Base-by-base conservation (phyloP, 2,888 invertebrate species). In the Oegoconia quadripuncta region DNA sequence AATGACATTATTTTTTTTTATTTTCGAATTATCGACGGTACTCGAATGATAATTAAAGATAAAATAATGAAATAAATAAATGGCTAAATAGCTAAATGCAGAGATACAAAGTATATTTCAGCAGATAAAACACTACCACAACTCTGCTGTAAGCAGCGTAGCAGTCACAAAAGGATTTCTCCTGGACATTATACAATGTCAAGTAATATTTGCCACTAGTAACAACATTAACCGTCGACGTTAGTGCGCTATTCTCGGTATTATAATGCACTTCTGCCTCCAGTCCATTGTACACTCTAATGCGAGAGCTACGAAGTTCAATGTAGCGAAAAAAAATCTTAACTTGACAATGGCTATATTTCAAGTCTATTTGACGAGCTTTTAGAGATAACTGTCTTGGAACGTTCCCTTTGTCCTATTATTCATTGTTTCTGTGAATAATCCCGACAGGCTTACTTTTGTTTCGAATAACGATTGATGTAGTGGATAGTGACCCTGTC, bases 341-440 rank as follows among this genome's bases (percentile, higher is more conserved):
- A 34, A 48, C 48, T 49, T 42, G 55, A 61, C 61, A 65, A 65
- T 59, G 54, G 59, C 64, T 73, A 64, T 69, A 68, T 69, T 75
- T 74, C 63, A 69, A 70, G 64, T 69, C 68, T 74, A 74, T 80
- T 78, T 79, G 77, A 77, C 67, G 64, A 75, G 76, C 77, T 78
- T 79, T 77, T 66, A 74, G 73, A 79, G 75, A 76, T 77, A 79
- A 76, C 74, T 76, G 71, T 60, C 64, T 70, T 65, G 66, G 75
- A 81, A 76, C 68, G 71, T 64, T 76, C 71, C 64, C 71, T 79
- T 81, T 82, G 77, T 80, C 64, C 64, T 66, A 74, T 76, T 71
- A 77, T 72, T 76, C 76, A 76, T 77, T 78, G 78, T 81, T 76
- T 74, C 57, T 56, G 50, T 49, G 55, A 61, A 58, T 53, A 51